Base-by-base conservation (phyloP, 2,888 invertebrate genomes). In the Andrena dorsata region DNA sequence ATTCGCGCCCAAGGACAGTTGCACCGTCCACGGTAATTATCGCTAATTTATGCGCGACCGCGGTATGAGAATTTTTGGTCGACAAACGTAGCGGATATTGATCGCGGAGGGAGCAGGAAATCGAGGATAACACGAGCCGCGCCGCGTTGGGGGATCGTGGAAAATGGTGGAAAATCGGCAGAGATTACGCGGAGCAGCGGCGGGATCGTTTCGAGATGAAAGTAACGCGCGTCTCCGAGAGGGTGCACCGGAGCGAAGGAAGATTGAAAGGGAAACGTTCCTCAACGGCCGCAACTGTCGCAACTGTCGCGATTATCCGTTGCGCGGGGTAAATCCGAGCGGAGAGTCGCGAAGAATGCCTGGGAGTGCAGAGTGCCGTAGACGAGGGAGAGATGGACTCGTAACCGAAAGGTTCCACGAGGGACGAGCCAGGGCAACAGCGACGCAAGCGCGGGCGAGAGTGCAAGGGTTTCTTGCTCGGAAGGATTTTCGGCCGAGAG, bases 401-500 rank as follows among this genome's bases (percentile, higher is more conserved):
- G 53, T 13, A 49, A 23, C 68, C 23, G 70, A 79, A 51, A 23
- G 69, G 51, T 41, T 13, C 41, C 49, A 16, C 23, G 6, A n/a
- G 30, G 68, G 61, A 26, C 75, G 66, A 82, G 47, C 26, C 61
- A 20, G 60, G 41, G 41, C 4, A 41, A 16, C 41, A 41, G 23
- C n/a, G 66, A 26, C 6, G 51, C 41, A 60, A 74, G 32, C 61
- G 63, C 64, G 53, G 16, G 16, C 41, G 16, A 41, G 41, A 16
- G 41, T 41, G 41, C 41, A 35, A 74, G 66, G 66, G 73, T 77
- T 76, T 72, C 76, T 77, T 71, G 76, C 69, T 65, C 30, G 51
- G 63, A 53, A 71, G 70, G 63, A 81, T 76, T 84, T 86, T 79
- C 70, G 75, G 23, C 41, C 47, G 68, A n/a, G 56, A 60, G 70